Percentiles rank a stretch among this genome's conserved stretches.
Evolutionary conservation across 2,888 invertebrate genomes (phyloP).

Genomic region (Orthosia cruda): DNA sequence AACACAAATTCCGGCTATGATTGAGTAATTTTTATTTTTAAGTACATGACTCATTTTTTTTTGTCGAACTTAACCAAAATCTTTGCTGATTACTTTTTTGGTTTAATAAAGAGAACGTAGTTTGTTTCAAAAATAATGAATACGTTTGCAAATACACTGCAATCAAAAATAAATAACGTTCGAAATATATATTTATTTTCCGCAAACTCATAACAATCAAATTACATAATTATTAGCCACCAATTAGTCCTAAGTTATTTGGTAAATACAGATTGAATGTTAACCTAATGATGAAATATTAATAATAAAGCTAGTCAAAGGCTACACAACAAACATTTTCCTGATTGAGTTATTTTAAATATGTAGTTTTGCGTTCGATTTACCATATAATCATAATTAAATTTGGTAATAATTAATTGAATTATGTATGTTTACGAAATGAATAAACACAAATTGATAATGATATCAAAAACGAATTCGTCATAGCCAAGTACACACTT

Average conservation of each 20-base stretch:
- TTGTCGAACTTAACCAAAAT: not conserved
- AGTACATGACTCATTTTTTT: not conserved
- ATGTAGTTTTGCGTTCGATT: not conserved
- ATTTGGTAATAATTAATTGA: not conserved
- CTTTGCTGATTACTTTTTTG: too few relatives aligned
- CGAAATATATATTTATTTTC: not conserved
- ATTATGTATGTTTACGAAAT: not conserved
- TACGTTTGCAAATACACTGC: too few relatives aligned
- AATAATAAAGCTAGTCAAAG: not conserved
- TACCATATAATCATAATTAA: not conserved
- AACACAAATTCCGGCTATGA: too few relatives aligned
- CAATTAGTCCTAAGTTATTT: not conserved
- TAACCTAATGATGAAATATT: constrained; percentile 5
- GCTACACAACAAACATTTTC: constrained; percentile 1
- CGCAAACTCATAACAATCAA: not conserved
- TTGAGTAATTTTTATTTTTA: too few relatives aligned
- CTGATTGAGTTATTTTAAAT: not conserved
- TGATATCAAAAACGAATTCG: not conserved
- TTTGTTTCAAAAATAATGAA: too few relatives aligned
- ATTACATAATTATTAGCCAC: not conserved
- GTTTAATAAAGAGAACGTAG: too few relatives aligned
- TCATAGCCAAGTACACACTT: not conserved
- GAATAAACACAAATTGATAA: not conserved
- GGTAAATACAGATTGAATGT: not conserved
- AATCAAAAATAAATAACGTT: too few relatives aligned